Base-by-base conservation (phyloP, 2,113 vertebrate genomes). In the Romanogobio albipinnatus region DNA sequence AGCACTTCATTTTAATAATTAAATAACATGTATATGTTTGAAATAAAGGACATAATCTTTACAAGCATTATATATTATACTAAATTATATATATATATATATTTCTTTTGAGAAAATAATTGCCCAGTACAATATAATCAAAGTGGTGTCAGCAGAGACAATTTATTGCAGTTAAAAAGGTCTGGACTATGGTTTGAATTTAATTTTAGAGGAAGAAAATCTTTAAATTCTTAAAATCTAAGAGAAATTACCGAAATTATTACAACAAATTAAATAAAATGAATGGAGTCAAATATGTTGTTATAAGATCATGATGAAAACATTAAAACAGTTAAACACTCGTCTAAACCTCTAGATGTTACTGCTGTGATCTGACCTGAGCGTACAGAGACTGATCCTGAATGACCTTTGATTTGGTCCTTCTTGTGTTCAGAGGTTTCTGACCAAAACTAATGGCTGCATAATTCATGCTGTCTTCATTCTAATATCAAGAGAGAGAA, bases 361-460 rank as follows among this genome's bases (percentile, higher is more conserved):
- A 39, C 66, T 39, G 66, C 33, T 70, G 66, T 70, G 66, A 22
- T 70, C 33, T 70, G 66, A 70, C 66, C 33, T 39, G 66, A 39
- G 66, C 66, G 0, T 70, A 70, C 66, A 70, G 17, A 70, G 66
- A 70, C 17, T 70, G 33, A 9, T 70, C 66, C 33, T 70, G 29
- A 70, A 19, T 39, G 17, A 43, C 9, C 3, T 22, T 22, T 22
- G 17, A 36, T 70, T 70, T 70, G 33, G 33, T 36, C 19, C 66
- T 70, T 70, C 66, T 70, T 14, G 66, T 70, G 9, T 70, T 70
- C 33, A 70, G 17, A 70, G 66, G 8, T 70, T 70, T 70, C 33
- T 70, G 66, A 39, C 17, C 4, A 22, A 70, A 70, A 22, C 66
- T 70, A 70, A 70, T 70, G 33, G 33, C 1, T 70, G 66, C 66